Percentiles rank a stretch among this genome's conserved stretches.
These are phyloP conservation scores for Chaetogeoica ovagalla DNA, from an alignment of 2,888 invertebrate species.

Conservation along the genomic window DNA sequence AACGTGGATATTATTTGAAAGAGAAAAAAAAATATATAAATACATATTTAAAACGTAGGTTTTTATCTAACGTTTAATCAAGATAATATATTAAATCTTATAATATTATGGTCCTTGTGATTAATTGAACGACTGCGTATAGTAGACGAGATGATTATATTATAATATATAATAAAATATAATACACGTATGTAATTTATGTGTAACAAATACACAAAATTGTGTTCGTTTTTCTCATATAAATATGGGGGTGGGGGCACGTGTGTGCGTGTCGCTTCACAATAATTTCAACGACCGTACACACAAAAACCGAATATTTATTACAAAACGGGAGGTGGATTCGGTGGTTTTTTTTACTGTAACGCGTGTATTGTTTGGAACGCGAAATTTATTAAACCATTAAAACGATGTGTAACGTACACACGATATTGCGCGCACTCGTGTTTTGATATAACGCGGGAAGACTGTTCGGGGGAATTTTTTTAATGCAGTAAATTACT, in stretches of 20 bases:
- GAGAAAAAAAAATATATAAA: background rate
- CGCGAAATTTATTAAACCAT: slow-evolving; percentile 3
- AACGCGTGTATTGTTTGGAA: background rate
- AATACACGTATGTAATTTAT: background rate
- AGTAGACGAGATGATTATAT: background rate
- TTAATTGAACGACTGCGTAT: slow-evolving; percentile 27
- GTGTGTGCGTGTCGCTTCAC: slow-evolving; percentile 12
- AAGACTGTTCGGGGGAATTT: background rate
- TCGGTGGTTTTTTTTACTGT: background rate
- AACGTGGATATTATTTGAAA: background rate
- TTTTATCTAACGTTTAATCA: slow-evolving; percentile 41
- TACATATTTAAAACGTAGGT: slow-evolving; percentile 7
- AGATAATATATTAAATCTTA: slow-evolving; percentile 15
- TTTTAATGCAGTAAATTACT: slow-evolving; percentile 3
- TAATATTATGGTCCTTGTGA: slow-evolving; percentile 15
- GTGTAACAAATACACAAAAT: background rate
- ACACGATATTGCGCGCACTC: background rate
- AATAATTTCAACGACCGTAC: slow-evolving; percentile 17
- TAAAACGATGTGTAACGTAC: background rate
- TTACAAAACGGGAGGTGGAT: background rate
- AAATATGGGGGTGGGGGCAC: too few relatives aligned
- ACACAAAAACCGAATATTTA: slow-evolving; percentile 9
- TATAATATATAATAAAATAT: background rate
- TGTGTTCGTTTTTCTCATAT: slow-evolving; percentile 20
- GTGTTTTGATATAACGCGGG: too few relatives aligned